Conservation (phyloP, 2,888 invertebrate species). For the Leptothorax acervorum region DNA sequence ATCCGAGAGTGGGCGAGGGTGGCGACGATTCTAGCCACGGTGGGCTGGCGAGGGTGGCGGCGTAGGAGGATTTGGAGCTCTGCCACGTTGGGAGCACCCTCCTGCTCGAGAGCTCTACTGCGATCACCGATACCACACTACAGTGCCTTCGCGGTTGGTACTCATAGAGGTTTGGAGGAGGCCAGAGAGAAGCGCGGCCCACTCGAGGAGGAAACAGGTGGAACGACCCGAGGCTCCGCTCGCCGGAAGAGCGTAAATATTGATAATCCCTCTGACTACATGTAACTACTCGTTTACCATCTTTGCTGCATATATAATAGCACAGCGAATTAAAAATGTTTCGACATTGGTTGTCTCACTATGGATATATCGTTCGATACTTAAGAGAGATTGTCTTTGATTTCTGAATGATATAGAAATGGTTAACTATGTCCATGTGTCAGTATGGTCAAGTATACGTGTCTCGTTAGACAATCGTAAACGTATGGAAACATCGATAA, state of each 20-base stretch:
- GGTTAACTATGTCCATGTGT: neutral
- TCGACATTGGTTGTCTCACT: neutral
- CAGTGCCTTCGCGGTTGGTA: constrained; percentile 79
- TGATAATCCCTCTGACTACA: constrained; percentile 81
- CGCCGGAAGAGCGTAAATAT: constrained; percentile 81
- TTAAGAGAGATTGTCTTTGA: neutral
- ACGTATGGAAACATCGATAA: neutral
- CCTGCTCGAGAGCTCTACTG: constrained; percentile 84
- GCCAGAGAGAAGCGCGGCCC: constrained; percentile 69
- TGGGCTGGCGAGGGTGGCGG: constrained; percentile 69
- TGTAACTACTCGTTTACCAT: constrained; percentile 65
- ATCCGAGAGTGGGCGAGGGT: constrained; percentile 54
- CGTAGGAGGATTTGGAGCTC: constrained; percentile 83
- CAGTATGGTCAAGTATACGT: neutral
- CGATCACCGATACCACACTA: constrained; percentile 85
- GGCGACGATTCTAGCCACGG: constrained; percentile 59
- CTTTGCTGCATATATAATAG: constrained; percentile 56
- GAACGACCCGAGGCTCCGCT: constrained; percentile 74
- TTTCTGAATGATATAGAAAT: neutral
- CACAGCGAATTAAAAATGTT: constrained; percentile 24
- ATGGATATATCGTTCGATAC: neutral
- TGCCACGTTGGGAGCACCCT: constrained; percentile 84
- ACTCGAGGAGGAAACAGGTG: constrained; percentile 81
- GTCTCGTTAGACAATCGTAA: neutral
- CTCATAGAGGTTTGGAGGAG: constrained; percentile 76